Percentiles rank a stretch among this genome's conserved stretches.
These are phyloP conservation scores for Naso thynnoides DNA, from an alignment of 2,797 vertebrate genomes.

Conservation along the genomic window DNA sequence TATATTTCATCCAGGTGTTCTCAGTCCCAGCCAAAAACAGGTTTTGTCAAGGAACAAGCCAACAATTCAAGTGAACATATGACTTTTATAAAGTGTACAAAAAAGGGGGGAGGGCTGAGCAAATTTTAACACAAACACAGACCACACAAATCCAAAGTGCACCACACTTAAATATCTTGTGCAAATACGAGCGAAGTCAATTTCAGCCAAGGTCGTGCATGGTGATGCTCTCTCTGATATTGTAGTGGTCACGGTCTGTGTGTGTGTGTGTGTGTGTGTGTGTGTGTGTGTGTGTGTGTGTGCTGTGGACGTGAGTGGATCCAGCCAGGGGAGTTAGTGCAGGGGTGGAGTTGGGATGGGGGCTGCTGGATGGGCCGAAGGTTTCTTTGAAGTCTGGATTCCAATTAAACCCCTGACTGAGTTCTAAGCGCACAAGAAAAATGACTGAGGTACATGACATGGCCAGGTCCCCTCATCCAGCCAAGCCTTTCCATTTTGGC, in stretches of 20 bases:
- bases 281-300: conserved; percentile 71
- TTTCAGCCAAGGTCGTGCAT: conserved; percentile 75
- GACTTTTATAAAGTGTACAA: conserved; percentile 33
- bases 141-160: conserved; percentile 33
- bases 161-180: conserved; percentile 67
- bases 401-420: conserved; percentile 99
- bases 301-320: conserved; percentile 76
- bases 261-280: conserved; percentile 67
- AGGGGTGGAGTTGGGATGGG: conserved; percentile 80
- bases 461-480: conserved; percentile 92
- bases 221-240: conserved; percentile 80
- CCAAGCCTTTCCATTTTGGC: conserved; percentile 91
- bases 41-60: conserved; percentile 10
- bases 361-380: conserved; percentile 86
- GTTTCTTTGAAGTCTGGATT: conserved; percentile 99
- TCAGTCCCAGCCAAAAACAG: conserved; percentile 36
- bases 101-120: conserved; percentile 17
- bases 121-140: conserved; percentile 65
- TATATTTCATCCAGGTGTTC: conserved; percentile 13
- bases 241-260: conserved; percentile 80
- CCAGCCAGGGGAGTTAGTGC: conserved; percentile 80
- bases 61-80: conserved; percentile 8
- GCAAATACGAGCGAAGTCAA: conserved; percentile 79
- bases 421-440: conserved; percentile 97
- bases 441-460: conserved; percentile 96